phyloP scores from a whole-genome alignment of 2,113 vertebrate genomes.

The Gila orcuttii region DNA sequence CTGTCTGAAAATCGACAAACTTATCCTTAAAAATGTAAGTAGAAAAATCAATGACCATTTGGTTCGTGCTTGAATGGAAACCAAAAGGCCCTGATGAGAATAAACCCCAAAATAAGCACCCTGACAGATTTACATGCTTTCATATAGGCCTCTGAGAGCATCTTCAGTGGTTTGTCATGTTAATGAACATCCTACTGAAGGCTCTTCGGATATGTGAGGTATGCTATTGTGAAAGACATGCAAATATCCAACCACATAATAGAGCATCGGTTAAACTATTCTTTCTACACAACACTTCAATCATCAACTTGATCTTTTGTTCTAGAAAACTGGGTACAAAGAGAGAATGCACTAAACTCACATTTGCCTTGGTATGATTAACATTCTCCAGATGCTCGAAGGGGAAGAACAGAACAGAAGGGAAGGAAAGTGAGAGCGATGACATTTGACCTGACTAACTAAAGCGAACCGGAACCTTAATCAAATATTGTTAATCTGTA shows the following conservation, averaged over 20 bases:
- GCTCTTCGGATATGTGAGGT: conserved; percentile 5
- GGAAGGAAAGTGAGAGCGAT: neutral
- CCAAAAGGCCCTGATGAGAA: neutral
- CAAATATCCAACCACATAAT: conserved; percentile 23
- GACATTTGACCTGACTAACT: conserved; percentile 20
- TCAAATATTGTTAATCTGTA: conserved; percentile 25
- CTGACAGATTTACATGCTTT: neutral
- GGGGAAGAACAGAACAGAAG: neutral
- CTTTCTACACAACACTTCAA: neutral
- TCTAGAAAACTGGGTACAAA: neutral
- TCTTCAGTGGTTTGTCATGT: conserved; percentile 24
- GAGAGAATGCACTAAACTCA: neutral
- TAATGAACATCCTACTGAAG: conserved; percentile 16
- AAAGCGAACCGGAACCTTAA: neutral
- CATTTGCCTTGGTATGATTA: neutral
- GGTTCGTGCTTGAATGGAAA: neutral
- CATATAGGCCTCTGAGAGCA: neutral
- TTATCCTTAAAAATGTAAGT: neutral
- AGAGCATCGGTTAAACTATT: conserved; percentile 18
- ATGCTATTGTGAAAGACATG: conserved; percentile 31
- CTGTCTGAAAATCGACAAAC: neutral
- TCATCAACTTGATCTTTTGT: conserved; percentile 12
- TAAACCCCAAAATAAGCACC: neutral
- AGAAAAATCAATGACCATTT: neutral
- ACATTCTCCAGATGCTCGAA: neutral